These are phyloP conservation scores for Cotesia glomerata DNA, from an alignment of 1,140 invertebrate genomes.

Conservation along the genomic window DNA sequence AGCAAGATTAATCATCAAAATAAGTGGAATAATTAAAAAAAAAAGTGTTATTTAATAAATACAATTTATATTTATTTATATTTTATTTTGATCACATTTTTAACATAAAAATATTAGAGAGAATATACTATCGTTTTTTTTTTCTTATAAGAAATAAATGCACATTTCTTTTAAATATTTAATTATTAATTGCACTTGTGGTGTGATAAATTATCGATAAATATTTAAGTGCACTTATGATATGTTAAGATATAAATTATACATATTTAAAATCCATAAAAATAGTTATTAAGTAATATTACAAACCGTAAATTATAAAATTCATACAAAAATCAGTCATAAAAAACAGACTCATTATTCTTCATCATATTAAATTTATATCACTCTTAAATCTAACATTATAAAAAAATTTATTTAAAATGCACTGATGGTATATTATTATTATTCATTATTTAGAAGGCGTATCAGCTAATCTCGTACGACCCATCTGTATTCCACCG, in stretches of 20 bases:
- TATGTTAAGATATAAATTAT: not conserved
- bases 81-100: not conserved
- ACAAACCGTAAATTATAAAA: too few relatives aligned
- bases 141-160: not conserved
- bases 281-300: too few relatives aligned
- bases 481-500: slow-evolving; percentile 50
- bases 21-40: too few relatives aligned
- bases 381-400: too few relatives aligned
- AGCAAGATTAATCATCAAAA: too few relatives aligned
- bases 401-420: too few relatives aligned
- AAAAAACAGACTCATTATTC: not conserved
- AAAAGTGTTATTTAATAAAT: too few relatives aligned
- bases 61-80: too few relatives aligned
- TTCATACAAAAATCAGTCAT: too few relatives aligned
- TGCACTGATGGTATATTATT: not conserved
- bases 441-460: slow-evolving; percentile 53
- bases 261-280: too few relatives aligned
- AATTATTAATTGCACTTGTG: not conserved
- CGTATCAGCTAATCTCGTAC: slow-evolving; percentile 54
- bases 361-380: too few relatives aligned
- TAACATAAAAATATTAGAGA: not conserved
- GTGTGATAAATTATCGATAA: not conserved
- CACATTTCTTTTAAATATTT: not conserved
- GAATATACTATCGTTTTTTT: not conserved
- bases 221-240: not conserved